Conservation (phyloP, 2,888 invertebrate species). For the Rhagium mordax region DNA sequence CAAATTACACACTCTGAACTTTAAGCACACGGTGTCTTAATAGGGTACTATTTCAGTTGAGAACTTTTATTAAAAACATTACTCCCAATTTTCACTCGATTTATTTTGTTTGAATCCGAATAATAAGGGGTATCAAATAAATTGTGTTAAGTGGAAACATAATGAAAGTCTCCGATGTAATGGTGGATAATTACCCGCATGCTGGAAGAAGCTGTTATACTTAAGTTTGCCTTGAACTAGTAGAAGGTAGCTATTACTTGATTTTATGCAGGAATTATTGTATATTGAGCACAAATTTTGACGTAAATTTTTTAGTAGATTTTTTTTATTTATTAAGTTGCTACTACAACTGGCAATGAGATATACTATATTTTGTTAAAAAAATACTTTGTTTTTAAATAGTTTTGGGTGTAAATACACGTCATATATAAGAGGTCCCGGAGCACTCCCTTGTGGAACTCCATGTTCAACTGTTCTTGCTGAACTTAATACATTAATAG, state of each 20-base stretch:
- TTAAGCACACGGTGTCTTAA: background rate
- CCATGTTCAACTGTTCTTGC: no score
- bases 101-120: background rate
- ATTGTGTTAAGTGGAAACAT: constrained; percentile 20
- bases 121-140: constrained; percentile 5
- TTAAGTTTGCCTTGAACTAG: background rate
- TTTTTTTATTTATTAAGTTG: no score
- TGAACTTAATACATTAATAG: no score
- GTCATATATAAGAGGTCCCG: no score
- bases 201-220: background rate
- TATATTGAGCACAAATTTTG: no score
- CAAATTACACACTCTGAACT: no score
- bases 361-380: no score
- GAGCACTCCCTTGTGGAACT: no score
- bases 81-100: background rate
- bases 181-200: constrained; percentile 21
- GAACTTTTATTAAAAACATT: background rate
- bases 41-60: background rate
- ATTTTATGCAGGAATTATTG: background rate
- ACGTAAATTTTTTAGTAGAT: no score
- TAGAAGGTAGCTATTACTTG: background rate
- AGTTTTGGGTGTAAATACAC: no score
- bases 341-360: no score
- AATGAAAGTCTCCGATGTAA: constrained; percentile 6
- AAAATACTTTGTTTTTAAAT: no score